These are phyloP conservation scores for Polypterus senegalus DNA, from an alignment of 2,113 vertebrate species.

Conservation along the genomic window DNA sequence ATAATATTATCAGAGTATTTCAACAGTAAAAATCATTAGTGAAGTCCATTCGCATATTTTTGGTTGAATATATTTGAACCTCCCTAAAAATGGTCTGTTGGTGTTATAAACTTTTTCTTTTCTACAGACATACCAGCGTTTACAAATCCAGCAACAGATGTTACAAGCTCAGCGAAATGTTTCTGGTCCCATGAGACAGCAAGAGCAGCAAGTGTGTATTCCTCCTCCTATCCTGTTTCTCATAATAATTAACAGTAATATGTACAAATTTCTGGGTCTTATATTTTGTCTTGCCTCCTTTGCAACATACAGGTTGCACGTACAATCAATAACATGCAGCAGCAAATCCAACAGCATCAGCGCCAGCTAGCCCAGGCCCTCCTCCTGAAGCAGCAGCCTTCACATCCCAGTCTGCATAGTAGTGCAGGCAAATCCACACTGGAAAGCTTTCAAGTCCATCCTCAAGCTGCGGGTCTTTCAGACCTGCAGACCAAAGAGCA, in stretches of 20 bases:
- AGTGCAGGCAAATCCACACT: conserved; percentile 79
- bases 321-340: conserved; percentile 99
- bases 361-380: conserved; percentile 97
- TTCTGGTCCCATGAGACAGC: conserved; percentile 96
- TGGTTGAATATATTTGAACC: no score
- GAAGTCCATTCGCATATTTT: no score
- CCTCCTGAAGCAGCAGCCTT: conserved; percentile 89
- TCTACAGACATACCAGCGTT: conserved; percentile 92
- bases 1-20: no score
- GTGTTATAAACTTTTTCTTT: background rate
- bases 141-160: conserved; percentile 99
- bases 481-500: conserved; percentile 99
- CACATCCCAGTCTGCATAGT: conserved; percentile 80
- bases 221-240: no score
- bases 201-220: conserved; percentile 96
- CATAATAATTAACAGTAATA: background rate
- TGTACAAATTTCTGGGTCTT: conserved; percentile 1
- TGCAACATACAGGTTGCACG: conserved; percentile 73
- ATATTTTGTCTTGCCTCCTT: conserved; percentile 2
- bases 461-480: conserved; percentile 72
- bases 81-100: no score
- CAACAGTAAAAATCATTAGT: no score
- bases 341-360: conserved; percentile 99
- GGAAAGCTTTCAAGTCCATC: conserved; percentile 78
- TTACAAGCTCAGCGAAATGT: conserved; percentile 97